Evolutionary conservation across 2,797 vertebrate species (phyloP).

Genomic region (Remorina albescens): DNA sequence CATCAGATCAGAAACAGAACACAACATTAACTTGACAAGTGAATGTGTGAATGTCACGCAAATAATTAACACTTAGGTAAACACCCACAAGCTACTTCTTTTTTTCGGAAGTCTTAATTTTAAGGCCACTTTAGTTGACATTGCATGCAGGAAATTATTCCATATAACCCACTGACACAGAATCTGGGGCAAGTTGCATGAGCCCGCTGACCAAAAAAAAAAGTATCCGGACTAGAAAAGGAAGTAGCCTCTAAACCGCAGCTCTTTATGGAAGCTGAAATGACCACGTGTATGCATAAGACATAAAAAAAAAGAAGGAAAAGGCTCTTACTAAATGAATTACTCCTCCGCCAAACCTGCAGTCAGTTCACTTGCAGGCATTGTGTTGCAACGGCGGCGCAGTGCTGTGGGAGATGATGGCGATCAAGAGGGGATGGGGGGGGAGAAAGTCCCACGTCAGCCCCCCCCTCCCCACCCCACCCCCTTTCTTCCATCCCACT

Average conservation of each 20-base stretch:
- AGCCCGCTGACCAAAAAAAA: accelerated
- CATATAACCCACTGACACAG: too few species aligned
- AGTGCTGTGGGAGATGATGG: conserved; percentile 40
- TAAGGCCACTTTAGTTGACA: not conserved
- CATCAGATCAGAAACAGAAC: too few species aligned
- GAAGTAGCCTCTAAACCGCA: too few species aligned
- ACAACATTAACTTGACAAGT: too few species aligned
- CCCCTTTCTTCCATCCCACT: conserved; percentile 43
- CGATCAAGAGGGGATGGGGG: conserved; percentile 11
- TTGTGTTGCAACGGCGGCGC: conserved; percentile 31
- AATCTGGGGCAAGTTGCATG: not conserved
- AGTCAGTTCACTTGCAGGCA: conserved; percentile 12
- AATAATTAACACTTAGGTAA: too few species aligned
- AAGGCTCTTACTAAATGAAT: conserved; percentile 24
- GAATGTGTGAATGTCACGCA: too few species aligned
- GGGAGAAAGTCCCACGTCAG: conserved; percentile 40
- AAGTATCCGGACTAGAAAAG: conserved; percentile 1
- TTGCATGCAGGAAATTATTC: too few species aligned
- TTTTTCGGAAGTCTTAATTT: not conserved
- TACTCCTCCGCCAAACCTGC: conserved; percentile 7
- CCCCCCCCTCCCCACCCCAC: too few species aligned
- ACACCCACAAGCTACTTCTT: too few species aligned
- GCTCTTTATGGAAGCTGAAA: not conserved
- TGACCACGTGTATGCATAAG: too few species aligned
- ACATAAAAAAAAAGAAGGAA: too few species aligned